Base-by-base conservation (phyloP, 2,113 vertebrate genomes). In the Sciurus niger region DNA sequence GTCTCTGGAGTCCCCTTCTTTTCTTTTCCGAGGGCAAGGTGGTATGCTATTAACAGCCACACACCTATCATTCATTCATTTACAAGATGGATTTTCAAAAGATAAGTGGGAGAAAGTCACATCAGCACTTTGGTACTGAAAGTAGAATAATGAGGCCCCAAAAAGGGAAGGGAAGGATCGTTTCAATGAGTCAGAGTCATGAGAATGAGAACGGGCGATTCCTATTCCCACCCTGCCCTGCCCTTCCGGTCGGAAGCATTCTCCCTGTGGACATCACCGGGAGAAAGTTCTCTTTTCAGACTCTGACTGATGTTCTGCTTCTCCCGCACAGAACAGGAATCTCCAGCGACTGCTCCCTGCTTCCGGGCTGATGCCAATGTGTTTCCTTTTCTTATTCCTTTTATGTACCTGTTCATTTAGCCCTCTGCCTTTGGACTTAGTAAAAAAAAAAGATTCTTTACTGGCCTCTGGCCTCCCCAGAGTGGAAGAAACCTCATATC, bases 181-280 rank as follows among this genome's bases (percentile, higher is more conserved):
- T 67, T 63, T 90, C 80, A 40, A 48, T 90, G 90, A 97, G 94
- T 92, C 95, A 95, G 93, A 88, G 77, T 53, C 84, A 51, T 40
- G 53, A 65, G 79, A 60, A 90, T 46, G 74, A 92, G 84, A 87
- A 67, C 72, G 34, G 0, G 18, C 2, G 2, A 78, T 82, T 65
- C 60, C 48, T 51, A 43, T 55, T 73, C 58, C 67, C 84, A 34
- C 55, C 48, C 73, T 8, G 55, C 63, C 48, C 73, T 8, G 65
- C 63, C 58, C 6, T 9, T 13, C 58, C 60, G 32, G 4, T 22
- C 2, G 0, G 18, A 16, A 67, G 7, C 40, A 0, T 12, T 32
- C 58, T 79, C 84, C 48, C 28, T 8, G 11, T 0, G 0, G 5
- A n/a, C 46, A 20, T 34, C 76, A 18, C 90, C 40, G 1, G 0